Evolutionary conservation across 2,113 vertebrate genomes (phyloP).

Genomic region (pig (Sus scrofa)): DNA sequence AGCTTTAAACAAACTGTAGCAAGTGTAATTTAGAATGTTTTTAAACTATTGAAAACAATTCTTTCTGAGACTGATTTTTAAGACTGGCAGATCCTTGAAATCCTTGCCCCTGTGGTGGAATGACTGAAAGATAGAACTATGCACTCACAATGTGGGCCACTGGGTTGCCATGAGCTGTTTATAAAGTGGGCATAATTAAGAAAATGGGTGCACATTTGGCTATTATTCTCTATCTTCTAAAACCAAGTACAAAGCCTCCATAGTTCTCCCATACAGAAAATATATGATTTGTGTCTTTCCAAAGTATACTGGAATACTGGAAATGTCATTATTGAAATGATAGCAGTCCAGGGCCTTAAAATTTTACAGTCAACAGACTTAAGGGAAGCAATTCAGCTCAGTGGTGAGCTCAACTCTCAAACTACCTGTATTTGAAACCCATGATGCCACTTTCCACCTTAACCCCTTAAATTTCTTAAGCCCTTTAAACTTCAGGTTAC

Average conservation of each 20-base stretch:
- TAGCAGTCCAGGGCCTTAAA: neutral
- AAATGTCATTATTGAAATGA: neutral
- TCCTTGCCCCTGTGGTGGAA: slow-evolving; percentile 43
- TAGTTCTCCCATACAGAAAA: neutral
- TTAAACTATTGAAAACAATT: slow-evolving; percentile 80
- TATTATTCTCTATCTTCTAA: slow-evolving; percentile 48
- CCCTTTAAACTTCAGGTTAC: neutral
- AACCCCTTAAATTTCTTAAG: neutral
- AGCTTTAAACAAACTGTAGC: slow-evolving; percentile 75
- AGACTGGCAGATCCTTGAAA: slow-evolving; percentile 63
- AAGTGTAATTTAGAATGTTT: slow-evolving; percentile 84
- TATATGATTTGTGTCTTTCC: neutral
- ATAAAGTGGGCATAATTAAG: slow-evolving; percentile 12
- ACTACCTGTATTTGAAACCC: neutral
- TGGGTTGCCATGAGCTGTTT: slow-evolving; percentile 45
- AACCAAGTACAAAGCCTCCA: slow-evolving; percentile 19
- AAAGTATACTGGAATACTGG: neutral
- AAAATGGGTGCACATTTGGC: slow-evolving; percentile 41
- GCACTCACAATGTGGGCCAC: neutral
- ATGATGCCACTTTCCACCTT: neutral
- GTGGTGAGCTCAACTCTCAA: neutral
- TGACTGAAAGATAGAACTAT: slow-evolving; percentile 31
- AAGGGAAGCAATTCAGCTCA: neutral
- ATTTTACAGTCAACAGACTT: neutral
- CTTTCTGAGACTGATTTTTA: slow-evolving; percentile 77